Evolutionary conservation across 2,888 invertebrate species (phyloP), one percentile per base, ranked within the genome.

Genomic region (Caenorhabditis sinica): DNA sequence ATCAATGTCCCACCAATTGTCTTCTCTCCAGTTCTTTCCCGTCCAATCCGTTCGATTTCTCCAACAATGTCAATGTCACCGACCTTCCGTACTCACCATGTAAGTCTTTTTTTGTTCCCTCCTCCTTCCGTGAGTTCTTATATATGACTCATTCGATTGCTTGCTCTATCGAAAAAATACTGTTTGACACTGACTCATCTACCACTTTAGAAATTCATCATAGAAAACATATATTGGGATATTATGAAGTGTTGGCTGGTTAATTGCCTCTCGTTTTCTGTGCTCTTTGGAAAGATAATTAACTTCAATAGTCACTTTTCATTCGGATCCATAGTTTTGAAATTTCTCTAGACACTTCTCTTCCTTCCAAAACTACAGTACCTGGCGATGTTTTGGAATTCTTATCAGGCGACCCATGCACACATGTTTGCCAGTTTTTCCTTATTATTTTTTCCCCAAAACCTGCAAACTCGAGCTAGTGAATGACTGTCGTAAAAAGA

Each of bases 21-120:
- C n/a, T 88, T 92, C 13, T 91, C 91, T 8, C 92, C 92, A 9
- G 92, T 92, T 17, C 82, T 92, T 23, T 92, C 91, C 5, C 89
- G 92, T 9, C 92, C 92, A 5, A 87, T 92, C 15, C 88, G 92
- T 23, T 91, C 91, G 2, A 88, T 88, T 23, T 91, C 91, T 25
- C 88, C 90, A 23, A 86, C 89, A 63, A 79, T 79, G 58, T 88
- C 87, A 51, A 83, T 77, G 63, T 89, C 90, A 9, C 87, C 89
- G 15, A 88, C 88, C 2, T 77, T 83, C 33, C 75, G 87, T 20
- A 82, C 83, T 60, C 84, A 85, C 58, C 82, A 82, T 56, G 82
- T 77, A 60, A 51, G 71, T 82, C 49, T 51, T 71, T n/a, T 58
- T 25, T 1, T 25, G 15, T 51, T 23, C 2, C 1, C 9, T 25